phyloP scores from a whole-genome alignment of 2,113 vertebrate genomes.

The Solenodon paradoxus region DNA sequence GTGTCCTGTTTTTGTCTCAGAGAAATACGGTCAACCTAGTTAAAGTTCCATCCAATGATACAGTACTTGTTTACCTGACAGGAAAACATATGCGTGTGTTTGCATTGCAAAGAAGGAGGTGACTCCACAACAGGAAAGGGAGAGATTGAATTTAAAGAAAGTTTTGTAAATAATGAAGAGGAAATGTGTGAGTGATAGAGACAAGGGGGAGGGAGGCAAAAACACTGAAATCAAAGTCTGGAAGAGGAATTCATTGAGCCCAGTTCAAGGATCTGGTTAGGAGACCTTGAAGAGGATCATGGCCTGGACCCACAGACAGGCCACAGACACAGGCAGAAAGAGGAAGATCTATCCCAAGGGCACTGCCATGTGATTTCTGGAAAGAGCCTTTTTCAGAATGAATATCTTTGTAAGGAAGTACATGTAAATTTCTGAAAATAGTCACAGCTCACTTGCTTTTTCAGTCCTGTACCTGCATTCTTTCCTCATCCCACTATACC shows the following conservation, averaged over 20 bases:
- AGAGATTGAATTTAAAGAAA: no score
- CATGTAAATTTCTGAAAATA: not conserved
- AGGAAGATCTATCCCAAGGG: not conserved
- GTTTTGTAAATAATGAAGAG: not conserved
- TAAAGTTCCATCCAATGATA: no score
- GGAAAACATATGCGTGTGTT: no score
- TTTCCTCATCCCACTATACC: not conserved
- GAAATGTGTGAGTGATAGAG: not conserved
- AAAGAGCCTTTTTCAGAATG: not conserved
- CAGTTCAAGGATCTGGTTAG: no score
- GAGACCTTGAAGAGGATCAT: not conserved
- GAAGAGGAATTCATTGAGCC: not conserved
- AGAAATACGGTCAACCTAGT: no score
- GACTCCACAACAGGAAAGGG: not conserved
- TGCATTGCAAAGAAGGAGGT: not conserved
- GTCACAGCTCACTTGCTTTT: not conserved
- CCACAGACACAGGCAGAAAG: not conserved
- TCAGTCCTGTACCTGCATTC: not conserved
- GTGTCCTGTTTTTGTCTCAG: no score
- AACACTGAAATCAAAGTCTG: not conserved
- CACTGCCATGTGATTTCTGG: not conserved
- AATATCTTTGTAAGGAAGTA: not conserved
- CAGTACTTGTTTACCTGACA: accelerated
- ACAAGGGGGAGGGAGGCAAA: no score
- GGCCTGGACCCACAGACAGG: accelerated